Percentiles rank a stretch among this genome's conserved stretches.
Conservation (phyloP, 2,888 invertebrate species). For the Hirtodrosophila duncani region DNA sequence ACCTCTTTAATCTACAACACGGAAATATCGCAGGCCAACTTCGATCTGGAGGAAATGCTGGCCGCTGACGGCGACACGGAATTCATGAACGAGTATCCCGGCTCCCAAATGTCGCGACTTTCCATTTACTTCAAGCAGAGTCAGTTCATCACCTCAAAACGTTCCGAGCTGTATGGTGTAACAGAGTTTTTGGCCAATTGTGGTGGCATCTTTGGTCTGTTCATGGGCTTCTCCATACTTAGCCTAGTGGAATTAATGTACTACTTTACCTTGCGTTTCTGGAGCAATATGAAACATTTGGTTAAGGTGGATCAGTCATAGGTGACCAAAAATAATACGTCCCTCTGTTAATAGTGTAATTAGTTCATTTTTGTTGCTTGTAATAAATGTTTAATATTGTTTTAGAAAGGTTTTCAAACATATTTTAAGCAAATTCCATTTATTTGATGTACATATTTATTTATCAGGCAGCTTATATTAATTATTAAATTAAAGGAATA, state of each 20-base stretch:
- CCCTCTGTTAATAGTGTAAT: not conserved
- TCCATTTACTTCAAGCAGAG: slow-evolving; percentile 85
- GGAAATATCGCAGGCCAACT: slow-evolving; percentile 75
- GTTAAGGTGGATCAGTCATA: slow-evolving; percentile 4
- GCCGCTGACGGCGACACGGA: slow-evolving; percentile 64
- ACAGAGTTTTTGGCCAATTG: slow-evolving; percentile 85
- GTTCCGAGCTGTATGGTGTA: slow-evolving; percentile 83
- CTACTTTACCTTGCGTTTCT: slow-evolving; percentile 77
- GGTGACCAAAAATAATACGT: not conserved
- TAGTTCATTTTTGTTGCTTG: not conserved
- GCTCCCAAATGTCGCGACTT: slow-evolving; percentile 81
- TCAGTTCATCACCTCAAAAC: slow-evolving; percentile 83
- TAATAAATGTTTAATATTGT: not conserved
- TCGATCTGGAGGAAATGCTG: slow-evolving; percentile 72
- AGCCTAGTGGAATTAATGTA: slow-evolving; percentile 80
- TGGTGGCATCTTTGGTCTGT: slow-evolving; percentile 82
- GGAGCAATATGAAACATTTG: slow-evolving; percentile 51
- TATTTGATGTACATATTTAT: not conserved
- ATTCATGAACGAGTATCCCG: slow-evolving; percentile 74
- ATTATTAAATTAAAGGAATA: no score
- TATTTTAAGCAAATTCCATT: not conserved
- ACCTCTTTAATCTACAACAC: slow-evolving; percentile 75
- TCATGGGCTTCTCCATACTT: slow-evolving; percentile 77
- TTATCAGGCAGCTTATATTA: not conserved
- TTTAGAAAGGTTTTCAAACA: no score